Evolutionary conservation across 2,113 vertebrate genomes (phyloP).

Genomic region (Cardinalis cardinalis): DNA sequence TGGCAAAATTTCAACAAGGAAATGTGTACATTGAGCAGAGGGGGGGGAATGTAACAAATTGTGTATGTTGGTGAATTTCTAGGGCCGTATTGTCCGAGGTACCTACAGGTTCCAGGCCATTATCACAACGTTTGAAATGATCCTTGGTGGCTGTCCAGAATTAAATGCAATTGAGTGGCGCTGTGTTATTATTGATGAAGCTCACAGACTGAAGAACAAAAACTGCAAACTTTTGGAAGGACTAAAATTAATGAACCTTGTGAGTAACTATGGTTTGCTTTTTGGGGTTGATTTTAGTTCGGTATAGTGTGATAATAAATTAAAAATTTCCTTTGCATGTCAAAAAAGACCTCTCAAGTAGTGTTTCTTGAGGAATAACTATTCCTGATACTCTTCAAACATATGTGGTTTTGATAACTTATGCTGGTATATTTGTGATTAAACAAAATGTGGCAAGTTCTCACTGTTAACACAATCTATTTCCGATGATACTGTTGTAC

Average conservation of each 20-base stretch:
- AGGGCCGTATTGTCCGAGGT: conserved; percentile 89
- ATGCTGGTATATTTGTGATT: neutral
- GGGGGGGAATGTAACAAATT: neutral
- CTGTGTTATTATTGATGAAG: conserved; percentile 96
- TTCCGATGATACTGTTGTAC: neutral
- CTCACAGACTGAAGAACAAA: conserved; percentile 97
- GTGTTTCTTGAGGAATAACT: neutral
- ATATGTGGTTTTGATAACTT: neutral
- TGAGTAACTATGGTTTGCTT: conserved; percentile 55
- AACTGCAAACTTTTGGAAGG: conserved; percentile 98
- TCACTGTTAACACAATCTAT: neutral
- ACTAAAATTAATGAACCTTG: conserved; percentile 96
- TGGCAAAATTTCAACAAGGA: neutral
- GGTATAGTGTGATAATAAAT: neutral
- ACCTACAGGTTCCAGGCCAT: conserved; percentile 93
- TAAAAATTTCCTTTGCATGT: neutral
- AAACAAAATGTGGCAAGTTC: neutral
- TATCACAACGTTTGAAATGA: conserved; percentile 99
- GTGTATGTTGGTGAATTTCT: conserved; percentile 27
- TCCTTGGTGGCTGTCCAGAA: conserved; percentile 94
- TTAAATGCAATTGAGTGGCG: conserved; percentile 97
- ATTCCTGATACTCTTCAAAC: neutral
- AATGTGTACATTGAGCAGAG: neutral
- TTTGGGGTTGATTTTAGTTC: neutral
- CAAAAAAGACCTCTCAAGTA: neutral